Conservation (phyloP, 2,888 invertebrate species). For the Nysson spinosus region DNA sequence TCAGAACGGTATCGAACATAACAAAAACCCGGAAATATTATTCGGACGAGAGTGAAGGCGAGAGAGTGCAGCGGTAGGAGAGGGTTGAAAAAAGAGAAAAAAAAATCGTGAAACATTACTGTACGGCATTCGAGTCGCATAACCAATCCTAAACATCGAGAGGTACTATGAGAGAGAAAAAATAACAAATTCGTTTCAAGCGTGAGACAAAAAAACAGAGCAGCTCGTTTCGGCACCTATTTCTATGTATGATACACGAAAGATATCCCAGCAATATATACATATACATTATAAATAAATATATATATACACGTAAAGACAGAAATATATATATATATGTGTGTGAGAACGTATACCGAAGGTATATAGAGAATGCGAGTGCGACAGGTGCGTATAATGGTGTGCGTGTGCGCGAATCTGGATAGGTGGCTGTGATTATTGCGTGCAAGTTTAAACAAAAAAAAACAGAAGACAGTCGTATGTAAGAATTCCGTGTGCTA, state of each 20-base stretch:
- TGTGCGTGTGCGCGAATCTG: conserved; percentile 59
- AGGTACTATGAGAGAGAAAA: no score
- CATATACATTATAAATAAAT: conserved; percentile 39
- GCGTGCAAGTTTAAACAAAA: conserved; percentile 63
- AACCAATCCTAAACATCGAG: no score
- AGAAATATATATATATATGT: conserved; percentile 27
- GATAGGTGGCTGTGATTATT: conserved; percentile 73
- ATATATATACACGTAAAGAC: conserved; percentile 33
- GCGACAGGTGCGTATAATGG: conserved; percentile 48
- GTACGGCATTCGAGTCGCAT: conserved; percentile 35
- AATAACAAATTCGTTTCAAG: no score
- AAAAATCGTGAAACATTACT: not conserved
- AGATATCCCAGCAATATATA: conserved; percentile 53
- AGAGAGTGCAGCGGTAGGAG: not conserved
- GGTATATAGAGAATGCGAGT: conserved; percentile 46
- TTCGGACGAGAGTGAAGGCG: conserved; percentile 8
- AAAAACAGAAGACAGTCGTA: conserved; percentile 24
- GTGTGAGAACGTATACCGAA: conserved; percentile 38
- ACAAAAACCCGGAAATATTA: conserved; percentile 5
- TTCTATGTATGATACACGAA: conserved; percentile 71
- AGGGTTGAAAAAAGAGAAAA: conserved; percentile 1
- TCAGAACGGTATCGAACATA: conserved; percentile 51
- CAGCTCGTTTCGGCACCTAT: conserved; percentile 73
- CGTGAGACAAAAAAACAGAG: conserved; percentile 31
- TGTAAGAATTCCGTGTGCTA: conserved; percentile 45